A percentile compares a stretch with the other conserved stretches of the same genome.
phyloP scores from a whole-genome alignment of 2,888 invertebrate genomes.

The Eilema depressum region DNA sequence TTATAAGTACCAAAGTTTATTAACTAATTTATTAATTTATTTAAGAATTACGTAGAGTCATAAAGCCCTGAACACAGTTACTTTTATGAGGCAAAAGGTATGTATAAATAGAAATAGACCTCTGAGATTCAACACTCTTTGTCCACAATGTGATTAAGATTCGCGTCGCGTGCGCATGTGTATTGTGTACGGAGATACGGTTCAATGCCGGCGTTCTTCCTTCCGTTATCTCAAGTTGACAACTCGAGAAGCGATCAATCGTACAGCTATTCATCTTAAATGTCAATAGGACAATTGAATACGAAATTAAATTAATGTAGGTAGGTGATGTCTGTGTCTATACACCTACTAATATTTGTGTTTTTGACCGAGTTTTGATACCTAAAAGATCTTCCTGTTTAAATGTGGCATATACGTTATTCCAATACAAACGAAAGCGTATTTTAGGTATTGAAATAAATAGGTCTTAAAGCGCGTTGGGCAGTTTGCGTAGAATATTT shows the following conservation, averaged over 20 bases:
- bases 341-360: slow-evolving; percentile 11
- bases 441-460: too few species aligned
- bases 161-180: slow-evolving; percentile 50
- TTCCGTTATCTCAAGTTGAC: slow-evolving; percentile 73
- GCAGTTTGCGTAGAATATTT: too few species aligned
- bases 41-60: neutral
- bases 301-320: slow-evolving; percentile 41
- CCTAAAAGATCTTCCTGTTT: too few species aligned
- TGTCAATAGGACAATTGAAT: slow-evolving; percentile 62
- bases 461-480: too few species aligned
- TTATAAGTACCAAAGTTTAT: neutral
- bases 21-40: neutral
- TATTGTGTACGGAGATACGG: slow-evolving; percentile 56
- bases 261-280: slow-evolving; percentile 59
- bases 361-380: too few species aligned
- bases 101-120: slow-evolving; percentile 28
- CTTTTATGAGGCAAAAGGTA: slow-evolving; percentile 16
- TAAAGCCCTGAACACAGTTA: slow-evolving; percentile 9
- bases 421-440: too few species aligned
- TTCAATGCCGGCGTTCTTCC: slow-evolving; percentile 70
- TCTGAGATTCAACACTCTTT: slow-evolving; percentile 34
- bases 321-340: slow-evolving; percentile 2
- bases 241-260: slow-evolving; percentile 37
- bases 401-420: too few species aligned
- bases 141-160: slow-evolving; percentile 55